These are phyloP conservation scores for Ardeotis arabs DNA, from an alignment of 2,113 vertebrate species.

Conservation along the genomic window DNA sequence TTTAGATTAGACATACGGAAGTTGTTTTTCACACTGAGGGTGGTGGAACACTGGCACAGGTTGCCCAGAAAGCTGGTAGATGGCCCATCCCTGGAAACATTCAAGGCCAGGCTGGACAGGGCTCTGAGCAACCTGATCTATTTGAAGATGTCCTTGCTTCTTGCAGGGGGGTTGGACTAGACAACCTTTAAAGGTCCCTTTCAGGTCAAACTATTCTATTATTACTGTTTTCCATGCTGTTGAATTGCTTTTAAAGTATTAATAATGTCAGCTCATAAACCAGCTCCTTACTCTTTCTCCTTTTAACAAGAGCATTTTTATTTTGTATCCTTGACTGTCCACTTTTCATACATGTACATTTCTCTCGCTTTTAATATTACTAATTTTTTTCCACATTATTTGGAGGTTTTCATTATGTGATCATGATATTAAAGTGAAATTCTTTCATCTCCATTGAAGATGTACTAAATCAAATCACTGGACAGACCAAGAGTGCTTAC, in stretches of 20 bases:
- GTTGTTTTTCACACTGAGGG: too few species aligned
- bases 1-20: too few species aligned
- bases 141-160: too few species aligned
- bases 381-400: not conserved
- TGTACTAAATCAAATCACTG: not conserved
- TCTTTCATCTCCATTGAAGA: not conserved
- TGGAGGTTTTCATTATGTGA: not conserved
- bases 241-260: conserved; percentile 13
- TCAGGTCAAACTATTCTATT: too few species aligned
- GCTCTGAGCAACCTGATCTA: too few species aligned
- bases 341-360: not conserved
- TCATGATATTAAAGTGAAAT: not conserved
- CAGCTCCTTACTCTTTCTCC: not conserved
- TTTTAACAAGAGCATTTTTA: not conserved
- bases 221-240: not conserved
- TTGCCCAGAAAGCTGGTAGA: too few species aligned
- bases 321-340: not conserved
- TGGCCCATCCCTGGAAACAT: too few species aligned
- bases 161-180: too few species aligned
- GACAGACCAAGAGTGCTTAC: not conserved
- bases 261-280: not conserved
- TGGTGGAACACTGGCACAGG: too few species aligned
- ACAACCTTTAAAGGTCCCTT: too few species aligned
- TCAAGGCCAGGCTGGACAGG: too few species aligned
- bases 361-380: not conserved